phyloP scores from a whole-genome alignment of 2,797 vertebrate genomes.

The Columba guinea region DNA sequence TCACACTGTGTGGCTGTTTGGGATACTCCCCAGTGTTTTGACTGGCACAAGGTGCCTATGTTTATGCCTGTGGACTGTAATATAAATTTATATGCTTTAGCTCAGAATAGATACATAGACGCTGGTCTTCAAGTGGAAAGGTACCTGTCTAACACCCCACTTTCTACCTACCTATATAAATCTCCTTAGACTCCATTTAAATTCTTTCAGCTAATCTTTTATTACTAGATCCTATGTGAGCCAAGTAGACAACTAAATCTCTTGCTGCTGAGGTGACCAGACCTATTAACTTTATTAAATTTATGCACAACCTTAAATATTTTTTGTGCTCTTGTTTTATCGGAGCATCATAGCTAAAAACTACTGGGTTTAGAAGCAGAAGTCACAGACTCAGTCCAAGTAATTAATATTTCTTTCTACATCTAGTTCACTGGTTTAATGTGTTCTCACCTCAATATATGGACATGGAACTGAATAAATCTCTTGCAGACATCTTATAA shows the following conservation, averaged over 20 bases:
- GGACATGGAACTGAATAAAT: conserved; percentile 30
- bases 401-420: conserved; percentile 34
- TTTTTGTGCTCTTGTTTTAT: not conserved
- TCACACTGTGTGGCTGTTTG: not conserved
- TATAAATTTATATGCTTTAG: not conserved
- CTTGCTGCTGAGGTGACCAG: not conserved
- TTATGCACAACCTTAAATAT: not conserved
- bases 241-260: not conserved
- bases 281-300: not conserved
- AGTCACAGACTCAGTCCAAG: not conserved
- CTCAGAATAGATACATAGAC: not conserved
- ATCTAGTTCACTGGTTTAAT: not conserved
- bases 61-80: not conserved
- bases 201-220: not conserved
- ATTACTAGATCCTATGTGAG: too few species aligned
- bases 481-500: conserved; percentile 9
- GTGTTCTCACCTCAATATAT: not conserved
- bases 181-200: not conserved
- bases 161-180: not conserved
- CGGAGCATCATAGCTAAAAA: not conserved
- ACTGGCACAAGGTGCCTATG: not conserved
- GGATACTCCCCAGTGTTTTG: not conserved
- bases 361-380: not conserved
- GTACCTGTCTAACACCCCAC: not conserved
- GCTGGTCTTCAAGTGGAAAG: not conserved